Base-by-base conservation (phyloP, 1,140 invertebrate genomes). In the Ptiloglossa arizonensis region DNA sequence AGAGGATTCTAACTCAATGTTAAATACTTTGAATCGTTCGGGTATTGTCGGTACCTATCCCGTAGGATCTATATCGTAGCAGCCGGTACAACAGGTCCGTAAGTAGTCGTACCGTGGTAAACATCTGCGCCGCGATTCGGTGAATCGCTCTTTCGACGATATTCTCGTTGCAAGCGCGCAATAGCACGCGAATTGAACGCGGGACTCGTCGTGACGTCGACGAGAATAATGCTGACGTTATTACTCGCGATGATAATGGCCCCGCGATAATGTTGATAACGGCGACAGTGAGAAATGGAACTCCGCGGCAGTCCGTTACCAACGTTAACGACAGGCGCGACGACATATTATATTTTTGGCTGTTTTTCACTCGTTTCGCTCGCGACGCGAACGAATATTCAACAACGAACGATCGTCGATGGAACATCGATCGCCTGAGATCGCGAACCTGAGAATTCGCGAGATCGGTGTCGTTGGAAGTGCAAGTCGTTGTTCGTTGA, bases 211-310 rank as follows among this genome's bases (percentile, higher is more conserved):
- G 68, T 2, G 15, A 59, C 38, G 13, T 11, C 6, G 1, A 11
- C 59, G 35, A 4, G 59, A 15, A 41, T 60, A 60, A 62, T 6
- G 59, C 59, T 62, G 59, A 62, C 19, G 54, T 41, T 59, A n/a
- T 70, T 70, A 41, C 24, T n/a, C 27, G 46, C 44, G 13, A 63
- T 24, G 70, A 64, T 64, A 50, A 73, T 29, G 44, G 19, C 46
- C n/a, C 5, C 11, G 22, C 13, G 35, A 22, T 35, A 52, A 63
- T 9, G 44, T 27, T 63, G 59, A 73, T 73, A 73, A 63, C 57
- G 57, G 35, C 32, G 59, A 73, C 59, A 73, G 44, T 64, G 70
- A 73, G 22, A 44, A 17, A 73, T 73, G 70, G 11, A 2, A 22
- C 24, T 11, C 0, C 1, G 32, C 59, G 6, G 2, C 41, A 27